A percentile compares a stretch with the other conserved stretches of the same genome.
phyloP scores from a whole-genome alignment of 2,113 vertebrate genomes.

The Odocoileus hemionus region DNA sequence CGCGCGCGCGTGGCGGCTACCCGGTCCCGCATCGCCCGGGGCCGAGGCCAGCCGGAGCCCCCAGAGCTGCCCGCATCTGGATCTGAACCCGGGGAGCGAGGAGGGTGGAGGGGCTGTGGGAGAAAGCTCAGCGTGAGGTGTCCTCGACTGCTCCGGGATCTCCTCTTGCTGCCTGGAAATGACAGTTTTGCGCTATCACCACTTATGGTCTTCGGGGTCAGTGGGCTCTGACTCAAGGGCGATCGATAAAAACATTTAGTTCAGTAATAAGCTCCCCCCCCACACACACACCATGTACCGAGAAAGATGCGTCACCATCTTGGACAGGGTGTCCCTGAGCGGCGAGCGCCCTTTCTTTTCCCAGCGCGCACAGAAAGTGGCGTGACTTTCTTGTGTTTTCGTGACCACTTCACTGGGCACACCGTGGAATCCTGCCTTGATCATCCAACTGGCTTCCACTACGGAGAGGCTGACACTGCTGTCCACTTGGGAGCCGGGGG shows the following conservation, averaged over 20 bases:
- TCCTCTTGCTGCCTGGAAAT: conserved; percentile 64
- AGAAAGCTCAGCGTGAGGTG: neutral
- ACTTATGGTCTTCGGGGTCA: conserved; percentile 60
- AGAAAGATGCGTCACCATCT: conserved; percentile 45
- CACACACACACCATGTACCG: no score
- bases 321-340: conserved; percentile 26
- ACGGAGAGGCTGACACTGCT: neutral
- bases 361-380: neutral
- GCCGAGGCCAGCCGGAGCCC: neutral
- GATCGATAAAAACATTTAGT: conserved; percentile 73
- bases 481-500: neutral
- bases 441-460: neutral
- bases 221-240: conserved; percentile 42
- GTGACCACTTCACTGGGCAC: neutral
- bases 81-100: neutral
- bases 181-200: conserved; percentile 25
- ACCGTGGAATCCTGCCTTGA: neutral
- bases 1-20: fast-evolving
- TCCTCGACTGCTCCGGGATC: conserved; percentile 17
- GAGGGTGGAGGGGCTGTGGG: neutral
- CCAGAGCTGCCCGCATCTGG: no score
- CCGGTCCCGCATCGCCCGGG: fast-evolving
- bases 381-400: neutral
- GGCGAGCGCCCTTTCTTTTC: neutral
- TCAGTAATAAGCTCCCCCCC: conserved; percentile 54